Evolutionary conservation across 2,113 vertebrate species (phyloP).

Genomic region (Saguinus imperator): DNA sequence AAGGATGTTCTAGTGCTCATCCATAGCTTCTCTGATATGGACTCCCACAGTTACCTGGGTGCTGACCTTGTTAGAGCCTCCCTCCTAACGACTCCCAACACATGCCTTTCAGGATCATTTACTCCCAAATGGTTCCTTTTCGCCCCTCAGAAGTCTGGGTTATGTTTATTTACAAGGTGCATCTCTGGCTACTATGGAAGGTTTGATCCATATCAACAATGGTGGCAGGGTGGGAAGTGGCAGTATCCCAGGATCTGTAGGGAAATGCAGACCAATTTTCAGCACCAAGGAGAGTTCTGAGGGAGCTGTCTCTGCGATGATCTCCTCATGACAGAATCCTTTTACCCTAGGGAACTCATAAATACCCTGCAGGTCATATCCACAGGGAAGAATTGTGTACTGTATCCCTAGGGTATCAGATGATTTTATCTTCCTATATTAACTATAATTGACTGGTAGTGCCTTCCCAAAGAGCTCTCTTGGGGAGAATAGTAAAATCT

Average conservation of each 20-base stretch:
- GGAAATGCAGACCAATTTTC: slow-evolving; percentile 41
- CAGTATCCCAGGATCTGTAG: background rate
- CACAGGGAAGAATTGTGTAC: background rate
- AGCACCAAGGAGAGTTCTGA: slow-evolving; percentile 77
- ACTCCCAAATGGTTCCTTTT: background rate
- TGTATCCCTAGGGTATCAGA: background rate
- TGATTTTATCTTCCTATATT: background rate
- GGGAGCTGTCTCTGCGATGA: background rate
- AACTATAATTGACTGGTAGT: background rate
- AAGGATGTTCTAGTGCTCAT: background rate
- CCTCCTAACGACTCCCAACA: background rate
- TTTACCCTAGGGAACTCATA: background rate
- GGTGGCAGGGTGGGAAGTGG: background rate
- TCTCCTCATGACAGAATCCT: background rate
- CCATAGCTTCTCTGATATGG: background rate
- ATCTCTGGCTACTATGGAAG: background rate
- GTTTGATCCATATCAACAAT: background rate
- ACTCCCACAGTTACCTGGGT: background rate
- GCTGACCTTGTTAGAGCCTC: background rate
- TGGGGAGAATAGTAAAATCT: background rate
- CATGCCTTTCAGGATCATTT: background rate
- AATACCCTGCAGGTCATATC: background rate
- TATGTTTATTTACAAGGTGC: background rate
- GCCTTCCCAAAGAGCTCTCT: background rate
- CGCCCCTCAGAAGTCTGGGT: background rate